Base-by-base conservation (phyloP, 1,140 invertebrate genomes). In the Globodera ellingtonae region DNA sequence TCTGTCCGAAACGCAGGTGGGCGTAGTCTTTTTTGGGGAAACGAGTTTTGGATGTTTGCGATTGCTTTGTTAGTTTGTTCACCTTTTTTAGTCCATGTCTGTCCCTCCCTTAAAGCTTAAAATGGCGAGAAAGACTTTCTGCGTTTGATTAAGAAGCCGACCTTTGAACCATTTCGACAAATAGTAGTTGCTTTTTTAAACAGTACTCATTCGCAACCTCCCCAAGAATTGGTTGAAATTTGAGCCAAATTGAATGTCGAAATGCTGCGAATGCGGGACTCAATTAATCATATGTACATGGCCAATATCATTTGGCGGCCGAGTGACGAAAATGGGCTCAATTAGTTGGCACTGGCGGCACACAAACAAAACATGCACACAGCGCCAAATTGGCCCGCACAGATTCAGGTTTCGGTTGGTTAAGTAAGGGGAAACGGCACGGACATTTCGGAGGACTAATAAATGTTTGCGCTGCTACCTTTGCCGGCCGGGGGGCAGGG, bases 1-100 rank as follows among this genome's bases (percentile, higher is more conserved):
- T 21, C 82, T 89, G 4, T 79, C 86, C 24, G 88, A 89, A 79
- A 89, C 88, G 50, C 88, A 89, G 85, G 88, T 89, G 74, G 7
- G 13, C 77, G n/a, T 65, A 44, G 24, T 24, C 24, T 24, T 24
- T 24, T 24, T 24, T 24, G 24, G 24, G 24, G 24, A 24, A 24
- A 24, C 24, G 24, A 24, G 1, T 24, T 24, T 24, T 24, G 24
- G 24, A 24, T 24, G 24, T 24, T 24, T 24, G 24, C 24, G 24
- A 67, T 44, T 44, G 46, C 21, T 24, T 8, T 70, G 67, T 24
- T 24, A 24, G 24, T 24, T 24, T 24, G 24, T 24, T 24, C 24
- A 1, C 24, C 1, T 24, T 24, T 24, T 24, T 24, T 1, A 24
- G 24, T 24, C 18, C 46, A 13, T 44, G 7, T 24, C 67, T 7